Evolutionary conservation across 2,797 vertebrate species (phyloP).

Genomic region (Bucorvus abyssinicus): DNA sequence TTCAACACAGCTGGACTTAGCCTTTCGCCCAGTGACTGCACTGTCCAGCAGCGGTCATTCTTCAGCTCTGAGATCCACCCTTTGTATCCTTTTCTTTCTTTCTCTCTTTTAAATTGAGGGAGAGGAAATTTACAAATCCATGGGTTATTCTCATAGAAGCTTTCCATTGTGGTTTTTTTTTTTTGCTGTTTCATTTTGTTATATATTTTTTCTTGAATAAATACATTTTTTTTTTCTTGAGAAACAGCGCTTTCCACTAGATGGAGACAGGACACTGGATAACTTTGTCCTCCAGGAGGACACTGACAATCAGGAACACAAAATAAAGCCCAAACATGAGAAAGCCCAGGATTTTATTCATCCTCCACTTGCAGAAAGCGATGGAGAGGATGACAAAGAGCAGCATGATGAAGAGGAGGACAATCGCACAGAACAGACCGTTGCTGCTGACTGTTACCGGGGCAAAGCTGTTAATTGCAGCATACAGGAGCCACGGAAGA

Average conservation of each 20-base stretch:
- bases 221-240: neutral
- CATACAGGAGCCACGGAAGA: conserved; percentile 91
- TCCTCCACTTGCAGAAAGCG: conserved; percentile 91
- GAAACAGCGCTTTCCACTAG: conserved; percentile 73
- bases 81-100: neutral
- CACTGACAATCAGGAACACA: conserved; percentile 91
- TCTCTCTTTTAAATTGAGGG: neutral
- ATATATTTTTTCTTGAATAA: neutral
- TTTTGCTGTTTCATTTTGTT: neutral
- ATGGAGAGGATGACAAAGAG: conserved; percentile 97
- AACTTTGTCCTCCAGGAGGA: conserved; percentile 94
- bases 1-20: neutral
- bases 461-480: conserved; percentile 78
- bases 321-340: conserved; percentile 96
- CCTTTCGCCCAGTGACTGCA: neutral
- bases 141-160: neutral
- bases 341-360: conserved; percentile 94
- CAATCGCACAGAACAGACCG: conserved; percentile 96
- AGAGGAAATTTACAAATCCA: conserved; percentile 2
- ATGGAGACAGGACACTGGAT: conserved; percentile 89
- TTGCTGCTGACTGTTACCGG: conserved; percentile 94
- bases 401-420: conserved; percentile 99
- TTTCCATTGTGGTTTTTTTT: neutral
- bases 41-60: neutral
- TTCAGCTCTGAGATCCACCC: neutral